These are phyloP conservation scores for Apolygus lucorum DNA, from an alignment of 1,140 invertebrate genomes.

Conservation along the genomic window DNA sequence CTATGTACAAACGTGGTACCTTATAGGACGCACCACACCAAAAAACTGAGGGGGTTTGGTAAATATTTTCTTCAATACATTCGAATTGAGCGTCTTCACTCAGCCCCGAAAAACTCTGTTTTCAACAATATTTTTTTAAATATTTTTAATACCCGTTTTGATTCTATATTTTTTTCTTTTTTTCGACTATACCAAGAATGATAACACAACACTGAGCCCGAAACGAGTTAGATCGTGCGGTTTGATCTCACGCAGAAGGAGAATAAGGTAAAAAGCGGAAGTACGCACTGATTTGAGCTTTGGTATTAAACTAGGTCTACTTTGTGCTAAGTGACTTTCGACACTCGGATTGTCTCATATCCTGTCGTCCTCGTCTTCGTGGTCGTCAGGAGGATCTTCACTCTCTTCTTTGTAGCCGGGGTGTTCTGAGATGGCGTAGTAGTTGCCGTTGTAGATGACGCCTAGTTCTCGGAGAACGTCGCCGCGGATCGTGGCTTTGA, in stretches of 20 bases:
- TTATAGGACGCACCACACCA: background rate
- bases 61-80: background rate
- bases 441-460: slow-evolving; percentile 90
- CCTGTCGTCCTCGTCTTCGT: slow-evolving; percentile 52
- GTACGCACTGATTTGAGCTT: slow-evolving; percentile 19
- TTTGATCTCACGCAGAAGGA: background rate
- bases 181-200: slow-evolving; percentile 19
- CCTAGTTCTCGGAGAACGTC: slow-evolving; percentile 81
- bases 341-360: slow-evolving; percentile 27
- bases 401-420: slow-evolving; percentile 82
- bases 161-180: background rate
- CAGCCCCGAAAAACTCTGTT: background rate
- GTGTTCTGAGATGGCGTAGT: slow-evolving; percentile 89
- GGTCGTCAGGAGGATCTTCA: slow-evolving; percentile 69
- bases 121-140: background rate
- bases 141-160: slow-evolving; percentile 18
- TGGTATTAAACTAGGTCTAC: slow-evolving; percentile 7
- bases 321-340: slow-evolving; percentile 20
- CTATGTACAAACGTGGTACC: background rate
- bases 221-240: background rate
- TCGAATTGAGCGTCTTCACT: background rate
- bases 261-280: slow-evolving; percentile 4
- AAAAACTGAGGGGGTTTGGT: background rate
- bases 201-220: slow-evolving; percentile 17
- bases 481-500: slow-evolving; percentile 83